phyloP scores from a whole-genome alignment of 2,797 vertebrate genomes.

The Astyanax mexicanus region DNA sequence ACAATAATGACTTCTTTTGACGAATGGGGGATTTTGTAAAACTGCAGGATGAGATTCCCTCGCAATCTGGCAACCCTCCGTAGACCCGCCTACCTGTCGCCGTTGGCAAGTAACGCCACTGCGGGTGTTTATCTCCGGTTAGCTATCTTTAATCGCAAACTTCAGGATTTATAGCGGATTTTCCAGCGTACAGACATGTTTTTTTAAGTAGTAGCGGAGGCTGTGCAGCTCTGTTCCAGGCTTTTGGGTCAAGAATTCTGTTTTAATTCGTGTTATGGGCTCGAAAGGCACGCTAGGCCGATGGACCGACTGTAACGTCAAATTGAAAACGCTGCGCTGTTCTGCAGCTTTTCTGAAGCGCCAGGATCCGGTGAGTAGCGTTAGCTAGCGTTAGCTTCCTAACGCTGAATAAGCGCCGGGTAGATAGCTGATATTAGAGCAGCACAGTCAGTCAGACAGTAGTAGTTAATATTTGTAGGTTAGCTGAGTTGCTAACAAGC shows the following conservation, averaged over 20 bases:
- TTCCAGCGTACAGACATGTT: neutral
- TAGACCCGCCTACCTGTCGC: constrained; percentile 8
- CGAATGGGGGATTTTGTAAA: too few species aligned
- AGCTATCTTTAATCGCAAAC: too few species aligned
- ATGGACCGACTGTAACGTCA: constrained; percentile 45
- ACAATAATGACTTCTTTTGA: too few species aligned
- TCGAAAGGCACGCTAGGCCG: neutral
- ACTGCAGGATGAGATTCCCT: too few species aligned
- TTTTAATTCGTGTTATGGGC: constrained; percentile 18
- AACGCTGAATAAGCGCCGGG: neutral
- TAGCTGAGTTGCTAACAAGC: neutral
- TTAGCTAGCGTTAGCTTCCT: neutral
- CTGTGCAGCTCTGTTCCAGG: neutral
- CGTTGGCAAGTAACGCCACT: neutral
- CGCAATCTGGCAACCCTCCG: constrained; percentile 15
- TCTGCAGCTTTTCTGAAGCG: constrained; percentile 20
- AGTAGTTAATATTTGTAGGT: too few species aligned
- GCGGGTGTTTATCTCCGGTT: constrained; percentile 24
- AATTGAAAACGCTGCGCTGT: constrained; percentile 39
- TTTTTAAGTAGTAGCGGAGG: neutral
- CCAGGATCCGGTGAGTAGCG: constrained; percentile 44
- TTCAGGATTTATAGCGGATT: neutral
- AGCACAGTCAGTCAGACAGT: too few species aligned
- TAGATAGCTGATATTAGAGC: too few species aligned
- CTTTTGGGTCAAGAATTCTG: neutral